Conservation (phyloP, 2,113 vertebrate genomes). For the Eretmochelys imbricata region DNA sequence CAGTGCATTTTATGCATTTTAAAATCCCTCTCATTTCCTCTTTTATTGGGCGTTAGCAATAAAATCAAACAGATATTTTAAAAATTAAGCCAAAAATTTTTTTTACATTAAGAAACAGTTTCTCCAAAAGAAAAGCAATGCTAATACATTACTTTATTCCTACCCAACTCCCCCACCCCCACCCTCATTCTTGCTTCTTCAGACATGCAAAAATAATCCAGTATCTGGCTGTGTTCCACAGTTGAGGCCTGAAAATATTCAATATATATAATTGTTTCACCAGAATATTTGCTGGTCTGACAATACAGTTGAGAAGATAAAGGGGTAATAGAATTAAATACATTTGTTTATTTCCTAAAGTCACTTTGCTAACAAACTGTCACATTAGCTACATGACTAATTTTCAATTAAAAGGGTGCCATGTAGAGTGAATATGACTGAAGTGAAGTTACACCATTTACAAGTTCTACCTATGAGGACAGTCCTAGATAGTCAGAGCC, state of each 20-base stretch:
- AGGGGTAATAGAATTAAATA: neutral
- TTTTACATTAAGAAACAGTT: neutral
- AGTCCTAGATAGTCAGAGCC: neutral
- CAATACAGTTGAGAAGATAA: slow-evolving; percentile 4
- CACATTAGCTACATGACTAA: neutral
- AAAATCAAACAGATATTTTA: neutral
- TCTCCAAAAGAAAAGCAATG: neutral
- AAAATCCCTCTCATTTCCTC: neutral
- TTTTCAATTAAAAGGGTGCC: slow-evolving; percentile 26
- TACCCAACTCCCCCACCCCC: fast-evolving
- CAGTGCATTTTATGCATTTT: neutral
- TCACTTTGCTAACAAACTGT: neutral
- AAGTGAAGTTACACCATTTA: slow-evolving; percentile 19
- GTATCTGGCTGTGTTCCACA: neutral
- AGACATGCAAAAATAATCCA: neutral
- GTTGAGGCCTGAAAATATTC: neutral
- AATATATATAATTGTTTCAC: fast-evolving
- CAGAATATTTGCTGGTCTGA: neutral
- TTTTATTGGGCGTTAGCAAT: neutral
- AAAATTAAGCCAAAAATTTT: neutral
- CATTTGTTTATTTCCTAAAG: slow-evolving; percentile 8
- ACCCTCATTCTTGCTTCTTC: neutral
- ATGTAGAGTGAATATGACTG: neutral
- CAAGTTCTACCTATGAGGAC: neutral
- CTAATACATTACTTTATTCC: neutral